Evolutionary conservation across 2,113 vertebrate genomes (phyloP), one percentile per base, ranked within the genome.

Genomic region (Burhinus bistriatus): DNA sequence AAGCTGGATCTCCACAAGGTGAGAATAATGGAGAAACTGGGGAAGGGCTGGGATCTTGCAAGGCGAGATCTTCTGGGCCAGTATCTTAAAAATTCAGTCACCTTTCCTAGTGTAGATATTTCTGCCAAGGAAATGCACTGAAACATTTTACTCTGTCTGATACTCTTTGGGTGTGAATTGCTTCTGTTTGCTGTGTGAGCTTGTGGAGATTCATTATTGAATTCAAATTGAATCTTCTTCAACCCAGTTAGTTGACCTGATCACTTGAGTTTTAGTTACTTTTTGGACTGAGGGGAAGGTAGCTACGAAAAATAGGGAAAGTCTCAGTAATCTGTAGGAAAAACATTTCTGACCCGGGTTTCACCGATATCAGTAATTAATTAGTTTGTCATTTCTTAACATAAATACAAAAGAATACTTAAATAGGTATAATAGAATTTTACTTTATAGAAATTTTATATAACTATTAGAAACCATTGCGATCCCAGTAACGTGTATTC

Each of bases 341-440:
- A 76, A 88, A 1, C 5, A 25, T 34, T 89, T 83, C 61, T 71
- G 52, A 57, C 30, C 16, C 4, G 1, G 5, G 13, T 83, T 73
- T 93, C 18, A 7, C 17, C 8, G n/a, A n/a, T n/a, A n/a, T n/a
- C 76, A 70, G 64, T 96, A 96, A 97, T 90, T 96, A 96, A 97
- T 88, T 94, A 94, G 49, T 78, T 86, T 92, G 71, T 93, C 83
- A 25, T 87, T 90, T 40, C 64, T 87, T 87, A 93, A 73, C 38
- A 32, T 64, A 85, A 94, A 57, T 82, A 85, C 77, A 95, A 95
- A 49, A 87, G 38, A 96, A 94, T 89, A 62, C 20, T 47, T 84
- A 88, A 93, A 83, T 69, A 91, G 34, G 21, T 93, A 72, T 58
- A 92, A 92, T 64, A 83, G 34, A 68, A 40, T 62, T 87, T 91